Evolutionary conservation across 2,113 vertebrate genomes (phyloP).

Genomic region (Hemichromis elongatus): DNA sequence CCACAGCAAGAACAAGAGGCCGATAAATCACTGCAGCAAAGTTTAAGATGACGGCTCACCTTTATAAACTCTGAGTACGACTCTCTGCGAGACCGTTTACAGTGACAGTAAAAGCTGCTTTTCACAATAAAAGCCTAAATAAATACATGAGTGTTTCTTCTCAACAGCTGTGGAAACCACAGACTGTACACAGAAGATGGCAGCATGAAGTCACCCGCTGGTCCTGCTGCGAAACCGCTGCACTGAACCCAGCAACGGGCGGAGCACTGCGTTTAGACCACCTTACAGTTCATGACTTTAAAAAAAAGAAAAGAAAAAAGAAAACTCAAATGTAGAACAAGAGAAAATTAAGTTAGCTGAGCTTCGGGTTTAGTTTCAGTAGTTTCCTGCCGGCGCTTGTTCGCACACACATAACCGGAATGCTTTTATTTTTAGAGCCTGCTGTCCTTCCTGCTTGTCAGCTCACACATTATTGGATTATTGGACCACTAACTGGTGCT

Average conservation of each 20-base stretch:
- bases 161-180: neutral
- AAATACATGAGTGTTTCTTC: neutral
- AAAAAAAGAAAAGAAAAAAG: neutral
- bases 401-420: fast-evolving
- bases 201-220: no score
- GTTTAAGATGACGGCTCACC: neutral
- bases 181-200: neutral
- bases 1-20: neutral
- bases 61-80: no score
- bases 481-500: slow-evolving; percentile 46
- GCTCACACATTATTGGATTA: slow-evolving; percentile 49
- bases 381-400: neutral
- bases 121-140: neutral
- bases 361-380: neutral
- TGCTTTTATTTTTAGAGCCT: neutral
- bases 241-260: no score
- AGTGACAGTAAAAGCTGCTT: fast-evolving
- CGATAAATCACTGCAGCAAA: neutral
- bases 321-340: neutral
- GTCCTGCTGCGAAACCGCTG: no score
- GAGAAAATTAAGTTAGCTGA: neutral
- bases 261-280: neutral
- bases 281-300: neutral
- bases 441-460: slow-evolving; percentile 13
- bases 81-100: fast-evolving